Conservation (phyloP, 2,888 invertebrate genomes). For the Patella ulyssiponensis region DNA sequence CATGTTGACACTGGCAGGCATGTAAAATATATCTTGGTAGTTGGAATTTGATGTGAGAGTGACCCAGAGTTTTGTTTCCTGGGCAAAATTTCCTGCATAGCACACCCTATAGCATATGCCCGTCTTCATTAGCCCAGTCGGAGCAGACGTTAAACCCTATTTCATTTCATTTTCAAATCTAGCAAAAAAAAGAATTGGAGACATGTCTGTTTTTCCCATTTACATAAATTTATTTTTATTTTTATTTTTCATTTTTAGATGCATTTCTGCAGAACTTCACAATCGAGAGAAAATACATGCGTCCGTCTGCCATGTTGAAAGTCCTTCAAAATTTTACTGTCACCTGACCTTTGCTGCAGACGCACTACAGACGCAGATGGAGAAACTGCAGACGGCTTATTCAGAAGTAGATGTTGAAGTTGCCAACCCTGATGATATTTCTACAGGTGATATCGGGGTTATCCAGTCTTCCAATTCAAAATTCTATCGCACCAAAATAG, state of each 20-base stretch:
- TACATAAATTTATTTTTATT: neutral
- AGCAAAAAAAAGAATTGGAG: too few species aligned
- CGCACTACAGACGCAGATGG: slow-evolving; percentile 39
- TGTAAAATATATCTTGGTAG: too few species aligned
- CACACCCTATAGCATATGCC: too few species aligned
- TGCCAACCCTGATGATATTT: slow-evolving; percentile 19
- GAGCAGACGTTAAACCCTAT: too few species aligned
- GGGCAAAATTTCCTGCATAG: too few species aligned
- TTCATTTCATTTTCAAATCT: too few species aligned
- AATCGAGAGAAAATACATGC: slow-evolving; percentile 32
- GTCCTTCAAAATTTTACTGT: slow-evolving; percentile 52
- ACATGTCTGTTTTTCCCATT: too few species aligned
- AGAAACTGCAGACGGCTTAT: slow-evolving; percentile 44
- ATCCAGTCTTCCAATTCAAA: slow-evolving; percentile 35
- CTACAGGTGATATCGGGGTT: slow-evolving; percentile 32
- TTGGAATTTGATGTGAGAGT: too few species aligned
- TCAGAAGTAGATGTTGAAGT: slow-evolving; percentile 26
- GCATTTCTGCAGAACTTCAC: slow-evolving; percentile 29
- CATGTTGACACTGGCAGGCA: too few species aligned
- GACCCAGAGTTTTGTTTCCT: too few species aligned
- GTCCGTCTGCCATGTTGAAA: slow-evolving; percentile 37
- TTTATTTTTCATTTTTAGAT: slow-evolving; percentile 22
- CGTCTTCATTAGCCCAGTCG: too few species aligned
- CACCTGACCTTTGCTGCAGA: slow-evolving; percentile 43
- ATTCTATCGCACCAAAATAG: slow-evolving; percentile 44